A percentile compares a stretch with the other conserved stretches of the same genome.
phyloP scores from a whole-genome alignment of 2,113 vertebrate species.

The Labeo catla region DNA sequence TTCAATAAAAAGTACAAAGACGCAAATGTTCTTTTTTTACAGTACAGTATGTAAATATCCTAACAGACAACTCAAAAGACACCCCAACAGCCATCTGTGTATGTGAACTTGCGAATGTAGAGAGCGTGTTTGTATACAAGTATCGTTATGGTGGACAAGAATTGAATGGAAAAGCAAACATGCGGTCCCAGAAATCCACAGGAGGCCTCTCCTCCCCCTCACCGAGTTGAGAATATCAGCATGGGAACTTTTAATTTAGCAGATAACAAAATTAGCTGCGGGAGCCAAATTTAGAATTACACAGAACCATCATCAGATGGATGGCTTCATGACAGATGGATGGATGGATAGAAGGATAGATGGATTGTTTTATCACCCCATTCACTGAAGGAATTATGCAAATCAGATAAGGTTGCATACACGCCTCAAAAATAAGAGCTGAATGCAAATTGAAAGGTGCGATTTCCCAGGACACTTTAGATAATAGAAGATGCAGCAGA shows the following conservation, averaged over 20 bases:
- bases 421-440: neutral
- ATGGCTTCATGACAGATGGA: constrained; percentile 7
- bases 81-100: constrained; percentile 3
- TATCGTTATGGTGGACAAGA: neutral
- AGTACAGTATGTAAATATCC: neutral
- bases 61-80: neutral
- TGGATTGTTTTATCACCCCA: constrained; percentile 1
- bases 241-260: constrained; percentile 22
- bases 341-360: constrained; percentile 23
- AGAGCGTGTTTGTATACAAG: constrained; percentile 10
- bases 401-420: constrained; percentile 8
- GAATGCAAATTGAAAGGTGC: neutral
- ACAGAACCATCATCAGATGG: constrained; percentile 5
- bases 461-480: neutral
- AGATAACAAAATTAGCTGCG: constrained; percentile 18
- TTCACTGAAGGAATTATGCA: neutral
- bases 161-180: neutral
- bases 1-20: neutral
- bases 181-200: constrained; percentile 25
- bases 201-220: constrained; percentile 14
- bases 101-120: neutral
- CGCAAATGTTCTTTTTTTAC: too few relatives aligned
- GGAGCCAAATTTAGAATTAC: constrained; percentile 21
- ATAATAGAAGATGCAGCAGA: neutral
- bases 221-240: neutral